Evolutionary conservation across 2,888 invertebrate genomes (phyloP).

Genomic region (Drosophila prolongata): DNA sequence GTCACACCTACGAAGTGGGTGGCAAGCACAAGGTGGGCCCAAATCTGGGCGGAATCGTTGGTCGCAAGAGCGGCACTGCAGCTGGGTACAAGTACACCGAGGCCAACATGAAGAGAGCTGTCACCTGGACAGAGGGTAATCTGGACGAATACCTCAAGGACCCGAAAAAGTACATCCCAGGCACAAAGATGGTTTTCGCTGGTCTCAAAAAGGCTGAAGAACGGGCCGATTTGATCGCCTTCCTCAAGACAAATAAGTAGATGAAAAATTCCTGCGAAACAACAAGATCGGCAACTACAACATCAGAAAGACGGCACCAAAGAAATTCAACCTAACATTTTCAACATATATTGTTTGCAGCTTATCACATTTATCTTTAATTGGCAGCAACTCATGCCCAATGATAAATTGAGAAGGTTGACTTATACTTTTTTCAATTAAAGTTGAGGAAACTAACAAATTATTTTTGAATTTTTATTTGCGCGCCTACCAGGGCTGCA

Average conservation of each 20-base stretch:
- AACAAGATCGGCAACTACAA: constrained; percentile 23
- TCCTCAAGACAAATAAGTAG: constrained; percentile 87
- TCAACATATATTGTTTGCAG: background rate
- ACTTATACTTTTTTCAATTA: background rate
- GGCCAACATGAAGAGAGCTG: constrained; percentile 98
- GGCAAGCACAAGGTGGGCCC: constrained; percentile 99
- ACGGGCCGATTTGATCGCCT: constrained; percentile 96
- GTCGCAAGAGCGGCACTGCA: constrained; percentile 97
- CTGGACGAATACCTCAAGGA: constrained; percentile 98
- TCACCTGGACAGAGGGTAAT: constrained; percentile 96
- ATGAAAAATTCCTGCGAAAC: constrained; percentile 4
- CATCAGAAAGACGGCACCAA: background rate
- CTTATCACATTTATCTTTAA: background rate
- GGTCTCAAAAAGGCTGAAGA: constrained; percentile 98
- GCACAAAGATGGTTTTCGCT: constrained; percentile 99
- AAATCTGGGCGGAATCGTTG: constrained; percentile 94
- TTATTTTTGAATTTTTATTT: background rate
- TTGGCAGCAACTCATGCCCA: background rate
- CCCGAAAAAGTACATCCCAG: constrained; percentile 99
- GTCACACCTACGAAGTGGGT: constrained; percentile 95
- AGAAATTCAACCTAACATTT: background rate
- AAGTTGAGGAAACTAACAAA: background rate
- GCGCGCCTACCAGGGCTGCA: background rate
- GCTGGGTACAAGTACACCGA: constrained; percentile 95
- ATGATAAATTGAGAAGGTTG: background rate